Percentiles rank a stretch among this genome's conserved stretches.
These are phyloP conservation scores for Lingula anatina DNA, from an alignment of 2,888 invertebrate genomes.

Conservation along the genomic window DNA sequence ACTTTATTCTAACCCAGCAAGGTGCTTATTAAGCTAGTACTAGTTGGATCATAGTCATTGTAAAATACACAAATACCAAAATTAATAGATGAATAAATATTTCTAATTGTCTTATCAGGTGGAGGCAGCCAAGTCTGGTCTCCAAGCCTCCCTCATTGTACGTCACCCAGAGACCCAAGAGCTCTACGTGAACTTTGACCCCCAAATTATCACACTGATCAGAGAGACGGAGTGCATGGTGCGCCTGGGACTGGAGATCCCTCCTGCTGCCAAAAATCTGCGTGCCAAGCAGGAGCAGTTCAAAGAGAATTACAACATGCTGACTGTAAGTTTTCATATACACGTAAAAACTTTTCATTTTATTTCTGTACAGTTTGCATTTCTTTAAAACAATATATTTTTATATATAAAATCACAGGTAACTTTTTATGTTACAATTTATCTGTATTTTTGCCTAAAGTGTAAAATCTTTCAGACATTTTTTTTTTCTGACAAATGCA, in stretches of 20 bases:
- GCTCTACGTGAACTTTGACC: conserved; percentile 52
- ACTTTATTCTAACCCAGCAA: neutral
- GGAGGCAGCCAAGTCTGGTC: conserved; percentile 45
- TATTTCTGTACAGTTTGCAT: neutral
- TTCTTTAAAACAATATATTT: neutral
- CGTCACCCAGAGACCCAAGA: conserved; percentile 45
- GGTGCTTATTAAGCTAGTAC: neutral
- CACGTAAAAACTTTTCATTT: neutral
- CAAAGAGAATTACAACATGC: conserved; percentile 45
- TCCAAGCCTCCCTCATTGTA: conserved; percentile 46
- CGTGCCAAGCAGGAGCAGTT: conserved; percentile 41
- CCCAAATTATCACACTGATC: conserved; percentile 49
- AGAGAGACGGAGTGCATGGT: conserved; percentile 52
- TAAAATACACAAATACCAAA: neutral
- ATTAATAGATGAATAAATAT: neutral
- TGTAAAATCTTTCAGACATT: too few relatives aligned
- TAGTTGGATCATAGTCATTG: neutral
- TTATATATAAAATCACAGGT: neutral
- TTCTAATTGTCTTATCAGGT: conserved; percentile 25
- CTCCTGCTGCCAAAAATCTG: conserved; percentile 43
- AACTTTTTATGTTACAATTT: too few relatives aligned
- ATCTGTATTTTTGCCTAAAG: too few relatives aligned
- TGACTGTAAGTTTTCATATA: conserved; percentile 30
- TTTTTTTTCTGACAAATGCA: too few relatives aligned
- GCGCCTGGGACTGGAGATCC: conserved; percentile 49